Evolutionary conservation across 2,113 vertebrate species (phyloP).

Genomic region (Geococcyx californianus): DNA sequence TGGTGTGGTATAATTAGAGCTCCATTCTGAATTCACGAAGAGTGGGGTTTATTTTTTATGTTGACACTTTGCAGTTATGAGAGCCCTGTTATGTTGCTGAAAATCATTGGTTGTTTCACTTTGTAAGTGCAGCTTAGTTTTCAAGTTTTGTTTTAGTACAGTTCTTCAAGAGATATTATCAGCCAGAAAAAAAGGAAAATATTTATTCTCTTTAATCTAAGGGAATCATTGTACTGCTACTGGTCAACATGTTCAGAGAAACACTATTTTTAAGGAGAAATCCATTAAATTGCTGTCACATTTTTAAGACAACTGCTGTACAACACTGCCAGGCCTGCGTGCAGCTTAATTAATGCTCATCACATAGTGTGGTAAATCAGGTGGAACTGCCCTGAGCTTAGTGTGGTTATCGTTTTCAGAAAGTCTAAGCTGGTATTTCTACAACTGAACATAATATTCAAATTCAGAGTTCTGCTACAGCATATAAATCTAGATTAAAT

Average conservation of each 20-base stretch:
- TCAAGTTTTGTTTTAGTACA: neutral
- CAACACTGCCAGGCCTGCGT: neutral
- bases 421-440: neutral
- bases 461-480: neutral
- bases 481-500: neutral
- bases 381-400: neutral
- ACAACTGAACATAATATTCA: neutral
- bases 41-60: neutral
- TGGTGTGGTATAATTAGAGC: neutral
- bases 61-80: neutral
- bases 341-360: neutral
- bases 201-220: neutral
- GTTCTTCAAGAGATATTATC: neutral
- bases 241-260: neutral
- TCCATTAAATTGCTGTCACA: neutral
- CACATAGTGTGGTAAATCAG: neutral
- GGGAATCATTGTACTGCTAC: neutral
- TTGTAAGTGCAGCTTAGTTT: neutral
- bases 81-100: neutral
- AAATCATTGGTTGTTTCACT: neutral
- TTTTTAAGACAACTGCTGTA: neutral
- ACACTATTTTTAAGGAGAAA: accelerated
- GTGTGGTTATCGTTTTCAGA: neutral
- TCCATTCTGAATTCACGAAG: neutral
- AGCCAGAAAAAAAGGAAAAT: neutral